A percentile compares a stretch with the other conserved stretches of the same genome.
Conservation (phyloP, 2,797 vertebrate genomes). For the Mareca strepera region DNA sequence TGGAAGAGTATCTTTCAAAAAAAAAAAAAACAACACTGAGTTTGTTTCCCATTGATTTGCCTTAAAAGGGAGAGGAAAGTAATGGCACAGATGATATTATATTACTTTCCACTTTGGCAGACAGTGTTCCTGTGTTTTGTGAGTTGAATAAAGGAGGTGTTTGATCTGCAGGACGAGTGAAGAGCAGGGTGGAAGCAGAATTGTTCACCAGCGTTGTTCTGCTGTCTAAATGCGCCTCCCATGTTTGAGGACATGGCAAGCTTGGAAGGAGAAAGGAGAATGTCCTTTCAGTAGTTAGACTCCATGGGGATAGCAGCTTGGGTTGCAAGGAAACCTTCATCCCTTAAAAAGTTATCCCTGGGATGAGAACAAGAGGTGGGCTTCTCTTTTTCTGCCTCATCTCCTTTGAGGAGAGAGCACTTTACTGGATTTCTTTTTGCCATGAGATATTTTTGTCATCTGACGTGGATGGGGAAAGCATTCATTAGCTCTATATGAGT, state of each 20-base stretch:
- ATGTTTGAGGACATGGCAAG: not conserved
- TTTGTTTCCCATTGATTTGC: not conserved
- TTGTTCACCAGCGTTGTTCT: slow-evolving; percentile 53
- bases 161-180: slow-evolving; percentile 1
- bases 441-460: not conserved
- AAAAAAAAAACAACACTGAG: slow-evolving; percentile 3
- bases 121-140: not conserved
- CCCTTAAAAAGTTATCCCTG: not conserved
- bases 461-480: not conserved
- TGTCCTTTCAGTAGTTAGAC: slow-evolving; percentile 57
- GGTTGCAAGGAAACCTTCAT: not conserved
- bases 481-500: not conserved
- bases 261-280: slow-evolving; percentile 57
- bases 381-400: not conserved
- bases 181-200: not conserved
- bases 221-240: slow-evolving; percentile 49
- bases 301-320: not conserved
- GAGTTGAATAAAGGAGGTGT: not conserved
- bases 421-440: not conserved
- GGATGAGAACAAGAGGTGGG: not conserved
- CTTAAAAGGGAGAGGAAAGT: not conserved
- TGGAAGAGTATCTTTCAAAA: not conserved
- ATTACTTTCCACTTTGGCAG: not conserved
- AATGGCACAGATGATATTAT: not conserved
- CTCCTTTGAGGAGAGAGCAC: not conserved